Conservation (phyloP, 2,113 vertebrate species). For the Nettapus auritus region DNA sequence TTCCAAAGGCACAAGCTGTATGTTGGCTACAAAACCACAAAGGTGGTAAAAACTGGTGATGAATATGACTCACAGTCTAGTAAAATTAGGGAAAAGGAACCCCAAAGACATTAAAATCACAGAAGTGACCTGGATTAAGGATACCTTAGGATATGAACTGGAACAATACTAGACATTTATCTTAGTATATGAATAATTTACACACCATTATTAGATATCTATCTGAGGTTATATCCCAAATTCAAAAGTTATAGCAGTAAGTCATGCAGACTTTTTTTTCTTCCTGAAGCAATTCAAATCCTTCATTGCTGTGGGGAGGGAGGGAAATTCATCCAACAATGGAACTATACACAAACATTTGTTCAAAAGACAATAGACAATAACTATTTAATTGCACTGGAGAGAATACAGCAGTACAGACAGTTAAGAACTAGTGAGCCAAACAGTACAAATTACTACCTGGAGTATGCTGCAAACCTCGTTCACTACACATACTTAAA, state of each 20-base stretch:
- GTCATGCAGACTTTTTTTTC: neutral
- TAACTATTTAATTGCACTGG: neutral
- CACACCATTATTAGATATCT: neutral
- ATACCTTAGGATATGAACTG: neutral
- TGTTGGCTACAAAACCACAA: neutral
- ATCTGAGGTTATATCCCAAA: neutral
- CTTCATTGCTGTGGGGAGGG: neutral
- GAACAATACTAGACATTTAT: neutral
- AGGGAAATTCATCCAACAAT: neutral
- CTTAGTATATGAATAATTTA: neutral
- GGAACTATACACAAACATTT: neutral
- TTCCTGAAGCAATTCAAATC: neutral
- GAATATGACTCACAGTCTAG: neutral
- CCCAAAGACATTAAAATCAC: neutral
- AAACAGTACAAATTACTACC: neutral
- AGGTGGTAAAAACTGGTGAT: neutral
- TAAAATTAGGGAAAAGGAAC: neutral
- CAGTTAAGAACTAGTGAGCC: neutral
- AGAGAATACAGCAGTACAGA: neutral
- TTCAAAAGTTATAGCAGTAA: neutral
- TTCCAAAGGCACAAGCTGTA: neutral
- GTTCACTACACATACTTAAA: neutral
- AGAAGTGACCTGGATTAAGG: neutral
- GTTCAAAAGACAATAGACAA: neutral
- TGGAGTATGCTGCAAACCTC: neutral